Percentiles rank a stretch among this genome's conserved stretches.
Evolutionary conservation across 2,888 invertebrate genomes (phyloP).

Genomic region (Eupsilia transversa): DNA sequence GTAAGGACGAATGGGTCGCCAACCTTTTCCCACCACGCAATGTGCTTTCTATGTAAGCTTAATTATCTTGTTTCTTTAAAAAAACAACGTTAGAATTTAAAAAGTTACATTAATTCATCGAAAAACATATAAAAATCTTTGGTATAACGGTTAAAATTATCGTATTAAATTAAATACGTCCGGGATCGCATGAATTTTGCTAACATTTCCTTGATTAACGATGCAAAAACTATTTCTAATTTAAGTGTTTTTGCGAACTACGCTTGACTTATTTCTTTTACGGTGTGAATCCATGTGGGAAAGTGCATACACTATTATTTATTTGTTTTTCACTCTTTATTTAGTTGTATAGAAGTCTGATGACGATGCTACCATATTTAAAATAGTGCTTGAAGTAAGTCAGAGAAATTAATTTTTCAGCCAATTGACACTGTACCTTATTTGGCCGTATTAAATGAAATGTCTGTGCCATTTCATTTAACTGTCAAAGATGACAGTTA

Average conservation of each 20-base stretch:
- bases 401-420: neutral
- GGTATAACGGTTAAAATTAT: neutral
- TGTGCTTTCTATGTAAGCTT: neutral
- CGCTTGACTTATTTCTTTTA: slow-evolving; percentile 20
- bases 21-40: neutral
- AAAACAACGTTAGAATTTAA: neutral
- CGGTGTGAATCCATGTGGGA: neutral
- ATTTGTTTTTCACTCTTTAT: neutral
- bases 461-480: neutral
- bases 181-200: slow-evolving; percentile 7
- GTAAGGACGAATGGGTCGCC: neutral
- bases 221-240: slow-evolving; percentile 22
- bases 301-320: neutral
- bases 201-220: slow-evolving; percentile 35
- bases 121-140: neutral
- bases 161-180: slow-evolving; percentile 2
- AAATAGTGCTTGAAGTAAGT: neutral
- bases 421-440: neutral
- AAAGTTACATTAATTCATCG: neutral
- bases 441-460: neutral
- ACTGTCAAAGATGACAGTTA: neutral
- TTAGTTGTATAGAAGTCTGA: neutral
- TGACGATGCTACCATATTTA: neutral
- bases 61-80: neutral
- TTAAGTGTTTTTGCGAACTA: slow-evolving; percentile 11